Evolutionary conservation across 1,140 invertebrate species (phyloP).

Genomic region (Arctopsyche grandis): DNA sequence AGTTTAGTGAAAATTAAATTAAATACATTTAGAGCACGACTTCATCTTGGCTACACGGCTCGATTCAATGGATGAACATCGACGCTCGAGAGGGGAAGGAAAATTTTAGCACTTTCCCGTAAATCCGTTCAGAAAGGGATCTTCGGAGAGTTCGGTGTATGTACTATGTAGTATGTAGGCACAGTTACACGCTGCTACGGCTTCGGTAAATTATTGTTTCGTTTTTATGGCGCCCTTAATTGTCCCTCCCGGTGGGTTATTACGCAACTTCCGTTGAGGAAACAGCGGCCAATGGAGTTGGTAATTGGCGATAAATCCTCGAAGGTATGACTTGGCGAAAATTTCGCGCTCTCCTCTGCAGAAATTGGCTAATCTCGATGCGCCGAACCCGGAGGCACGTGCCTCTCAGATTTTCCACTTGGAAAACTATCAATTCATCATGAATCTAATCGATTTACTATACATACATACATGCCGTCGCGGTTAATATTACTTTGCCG

Average conservation of each 20-base stretch:
- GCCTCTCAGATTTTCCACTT: no score
- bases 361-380: not conserved
- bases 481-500: no score
- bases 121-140: not conserved
- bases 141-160: not conserved
- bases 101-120: not conserved
- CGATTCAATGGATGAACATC: no score
- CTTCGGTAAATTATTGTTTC: slow-evolving; percentile 16
- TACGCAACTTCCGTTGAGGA: not conserved
- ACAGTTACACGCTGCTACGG: not conserved
- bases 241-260: slow-evolving; percentile 11
- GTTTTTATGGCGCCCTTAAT: slow-evolving; percentile 20
- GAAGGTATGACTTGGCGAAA: not conserved
- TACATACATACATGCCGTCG: no score
- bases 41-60: no score
- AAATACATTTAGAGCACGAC: no score
- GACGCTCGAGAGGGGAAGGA: no score
- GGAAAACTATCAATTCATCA: no score
- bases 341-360: not conserved
- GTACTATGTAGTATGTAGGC: no score
- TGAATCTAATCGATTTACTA: no score
- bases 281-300: not conserved
- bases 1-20: no score
- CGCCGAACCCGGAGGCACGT: no score
- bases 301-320: slow-evolving; percentile 30